Percentiles rank a stretch among this genome's conserved stretches.
Conservation (phyloP, 1,140 invertebrate species). For the Epicauta chinensis region DNA sequence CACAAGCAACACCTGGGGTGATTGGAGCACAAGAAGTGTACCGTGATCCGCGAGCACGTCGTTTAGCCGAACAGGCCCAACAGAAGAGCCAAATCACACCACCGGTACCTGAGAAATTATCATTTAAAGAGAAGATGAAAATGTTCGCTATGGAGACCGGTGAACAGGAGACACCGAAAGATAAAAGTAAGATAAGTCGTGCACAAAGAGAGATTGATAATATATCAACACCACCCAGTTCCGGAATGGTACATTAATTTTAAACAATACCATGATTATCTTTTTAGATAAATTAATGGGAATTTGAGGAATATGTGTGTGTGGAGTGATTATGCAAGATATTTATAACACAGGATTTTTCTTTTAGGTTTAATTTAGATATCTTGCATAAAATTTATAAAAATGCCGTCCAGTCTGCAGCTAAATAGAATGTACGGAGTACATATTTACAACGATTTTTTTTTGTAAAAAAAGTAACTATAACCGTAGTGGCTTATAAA, state of each 20-base stretch:
- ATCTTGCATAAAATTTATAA: too few relatives aligned
- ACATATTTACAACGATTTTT: constrained; percentile 11
- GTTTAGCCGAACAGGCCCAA: constrained; percentile 72
- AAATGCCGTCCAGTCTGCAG: constrained; percentile 17
- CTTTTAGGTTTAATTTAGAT: background rate
- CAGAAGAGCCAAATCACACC: constrained; percentile 55
- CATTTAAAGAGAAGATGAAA: constrained; percentile 95
- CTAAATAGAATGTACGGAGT: constrained; percentile 1
- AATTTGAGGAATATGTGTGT: background rate
- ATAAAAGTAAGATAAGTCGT: constrained; percentile 89
- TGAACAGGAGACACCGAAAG: constrained; percentile 77
- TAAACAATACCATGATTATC: too few relatives aligned
- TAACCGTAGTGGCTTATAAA: constrained; percentile 26
- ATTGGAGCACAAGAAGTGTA: constrained; percentile 93
- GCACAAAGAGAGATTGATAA: constrained; percentile 87
- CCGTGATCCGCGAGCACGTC: constrained; percentile 75
- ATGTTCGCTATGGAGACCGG: constrained; percentile 93
- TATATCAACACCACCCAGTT: constrained; percentile 46
- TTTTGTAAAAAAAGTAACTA: constrained; percentile 1
- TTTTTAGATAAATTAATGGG: too few relatives aligned
- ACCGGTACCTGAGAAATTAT: constrained; percentile 82
- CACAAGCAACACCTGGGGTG: constrained; percentile 81
- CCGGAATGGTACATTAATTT: constrained; percentile 41
- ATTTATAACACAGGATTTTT: background rate
- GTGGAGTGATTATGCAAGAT: background rate